phyloP scores from a whole-genome alignment of 2,888 invertebrate species.

The Melanophora roralis region DNA sequence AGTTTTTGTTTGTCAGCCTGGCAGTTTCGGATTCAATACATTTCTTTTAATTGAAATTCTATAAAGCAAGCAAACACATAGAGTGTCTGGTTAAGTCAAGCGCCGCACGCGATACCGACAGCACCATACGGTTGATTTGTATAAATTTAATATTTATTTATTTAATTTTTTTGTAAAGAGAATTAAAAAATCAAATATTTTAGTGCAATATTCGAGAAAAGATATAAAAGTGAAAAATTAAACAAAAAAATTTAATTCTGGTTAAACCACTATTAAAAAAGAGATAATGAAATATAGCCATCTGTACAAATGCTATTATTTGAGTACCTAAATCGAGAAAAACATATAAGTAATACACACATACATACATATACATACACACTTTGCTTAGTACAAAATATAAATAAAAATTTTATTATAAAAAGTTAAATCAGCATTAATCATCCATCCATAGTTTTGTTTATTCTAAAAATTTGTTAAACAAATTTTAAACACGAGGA shows the following conservation, averaged over 20 bases:
- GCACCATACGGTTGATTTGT: slow-evolving; percentile 35
- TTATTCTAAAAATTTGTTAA: slow-evolving; percentile 17
- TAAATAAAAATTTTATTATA: slow-evolving; percentile 10
- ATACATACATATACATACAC: no score
- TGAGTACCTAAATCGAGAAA: no score
- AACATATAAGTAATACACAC: no score
- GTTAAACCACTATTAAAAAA: slow-evolving; percentile 21
- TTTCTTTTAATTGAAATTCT: slow-evolving; percentile 59
- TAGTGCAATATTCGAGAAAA: neutral
- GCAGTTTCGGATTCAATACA: slow-evolving; percentile 47
- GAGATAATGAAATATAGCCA: no score
- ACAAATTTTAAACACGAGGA: neutral
- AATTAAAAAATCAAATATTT: neutral
- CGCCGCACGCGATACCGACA: slow-evolving; percentile 56
- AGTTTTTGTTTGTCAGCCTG: neutral
- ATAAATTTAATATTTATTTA: neutral
- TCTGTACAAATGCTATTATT: no score
- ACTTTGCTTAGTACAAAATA: slow-evolving; percentile 28
- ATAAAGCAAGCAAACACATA: slow-evolving; percentile 60
- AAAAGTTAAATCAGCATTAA: neutral
- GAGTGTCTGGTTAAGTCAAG: slow-evolving; percentile 56
- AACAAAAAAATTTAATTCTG: neutral
- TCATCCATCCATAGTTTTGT: slow-evolving; percentile 15
- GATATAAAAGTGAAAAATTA: neutral
- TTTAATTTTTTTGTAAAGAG: neutral